phyloP scores from a whole-genome alignment of 2,888 invertebrate species.

The Caenorhabditis afra region DNA sequence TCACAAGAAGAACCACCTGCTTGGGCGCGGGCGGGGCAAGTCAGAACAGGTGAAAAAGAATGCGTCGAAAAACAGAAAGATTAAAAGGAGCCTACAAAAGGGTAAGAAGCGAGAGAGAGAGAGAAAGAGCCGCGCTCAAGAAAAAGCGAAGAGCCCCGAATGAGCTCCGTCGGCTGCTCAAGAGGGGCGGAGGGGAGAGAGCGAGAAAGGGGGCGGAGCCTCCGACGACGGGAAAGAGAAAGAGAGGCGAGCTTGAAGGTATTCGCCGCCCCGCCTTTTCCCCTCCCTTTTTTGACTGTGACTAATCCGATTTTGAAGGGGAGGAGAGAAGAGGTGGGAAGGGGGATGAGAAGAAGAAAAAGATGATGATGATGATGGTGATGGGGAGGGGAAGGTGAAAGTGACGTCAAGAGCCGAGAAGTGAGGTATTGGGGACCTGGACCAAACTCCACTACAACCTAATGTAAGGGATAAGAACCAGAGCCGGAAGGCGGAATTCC shows the following conservation, averaged over 20 bases:
- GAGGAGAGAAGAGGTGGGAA: constrained; percentile 1
- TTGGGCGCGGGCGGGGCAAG: too few relatives aligned
- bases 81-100: not conserved
- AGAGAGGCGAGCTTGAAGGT: constrained; percentile 34
- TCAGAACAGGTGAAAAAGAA: not conserved
- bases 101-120: constrained; percentile 1
- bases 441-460: too few relatives aligned
- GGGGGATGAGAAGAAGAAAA: too few relatives aligned
- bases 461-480: too few relatives aligned
- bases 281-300: constrained; percentile 22
- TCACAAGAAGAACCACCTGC: too few relatives aligned
- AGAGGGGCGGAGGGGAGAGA: constrained; percentile 23
- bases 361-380: not conserved
- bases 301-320: constrained; percentile 38
- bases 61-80: too few relatives aligned
- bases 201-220: constrained; percentile 44
- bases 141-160: not conserved
- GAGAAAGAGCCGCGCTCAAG: too few relatives aligned
- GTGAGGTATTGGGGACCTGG: too few relatives aligned
- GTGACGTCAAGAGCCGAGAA: too few relatives aligned
- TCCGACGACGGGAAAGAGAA: too few relatives aligned
- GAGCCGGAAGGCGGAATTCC: too few relatives aligned
- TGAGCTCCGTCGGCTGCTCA: constrained; percentile 12
- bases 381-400: too few relatives aligned
- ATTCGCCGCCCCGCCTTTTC: constrained; percentile 22